phyloP scores from a whole-genome alignment of 2,113 vertebrate genomes.

The Thryonomys swinderianus region DNA sequence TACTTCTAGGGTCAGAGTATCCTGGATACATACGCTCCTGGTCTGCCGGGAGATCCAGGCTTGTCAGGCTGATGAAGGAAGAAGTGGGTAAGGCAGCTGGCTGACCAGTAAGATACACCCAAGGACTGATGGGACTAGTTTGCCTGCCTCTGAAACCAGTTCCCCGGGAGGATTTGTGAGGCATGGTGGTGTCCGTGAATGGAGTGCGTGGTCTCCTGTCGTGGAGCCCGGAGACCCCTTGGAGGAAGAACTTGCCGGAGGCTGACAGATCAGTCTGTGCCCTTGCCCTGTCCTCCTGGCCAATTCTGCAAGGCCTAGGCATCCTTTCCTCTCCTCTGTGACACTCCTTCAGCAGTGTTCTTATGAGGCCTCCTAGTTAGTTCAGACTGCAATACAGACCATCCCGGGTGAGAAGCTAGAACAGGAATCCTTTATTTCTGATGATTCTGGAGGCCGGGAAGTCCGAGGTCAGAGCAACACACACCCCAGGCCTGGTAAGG shows the following conservation, averaged over 20 bases:
- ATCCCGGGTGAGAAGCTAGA: no score
- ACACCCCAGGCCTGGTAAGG: neutral
- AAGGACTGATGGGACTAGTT: neutral
- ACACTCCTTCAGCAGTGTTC: neutral
- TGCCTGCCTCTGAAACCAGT: neutral
- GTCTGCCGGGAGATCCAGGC: neutral
- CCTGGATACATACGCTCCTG: neutral
- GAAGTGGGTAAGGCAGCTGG: neutral
- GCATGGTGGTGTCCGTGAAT: fast-evolving
- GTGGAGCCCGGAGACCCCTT: fast-evolving
- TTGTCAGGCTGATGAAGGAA: neutral
- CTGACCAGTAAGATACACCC: neutral
- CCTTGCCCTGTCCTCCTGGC: neutral
- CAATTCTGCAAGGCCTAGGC: neutral
- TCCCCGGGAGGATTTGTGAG: neutral
- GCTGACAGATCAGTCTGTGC: neutral
- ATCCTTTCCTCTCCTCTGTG: neutral
- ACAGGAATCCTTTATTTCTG: neutral
- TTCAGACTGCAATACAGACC: neutral
- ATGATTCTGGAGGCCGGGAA: neutral
- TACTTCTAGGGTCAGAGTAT: neutral
- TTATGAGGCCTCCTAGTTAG: neutral
- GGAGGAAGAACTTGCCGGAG: neutral
- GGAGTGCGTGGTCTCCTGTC: neutral
- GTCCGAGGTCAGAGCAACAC: neutral